Base-by-base conservation (phyloP, 2,113 vertebrate species). In the Oxyruncus cristatus region DNA sequence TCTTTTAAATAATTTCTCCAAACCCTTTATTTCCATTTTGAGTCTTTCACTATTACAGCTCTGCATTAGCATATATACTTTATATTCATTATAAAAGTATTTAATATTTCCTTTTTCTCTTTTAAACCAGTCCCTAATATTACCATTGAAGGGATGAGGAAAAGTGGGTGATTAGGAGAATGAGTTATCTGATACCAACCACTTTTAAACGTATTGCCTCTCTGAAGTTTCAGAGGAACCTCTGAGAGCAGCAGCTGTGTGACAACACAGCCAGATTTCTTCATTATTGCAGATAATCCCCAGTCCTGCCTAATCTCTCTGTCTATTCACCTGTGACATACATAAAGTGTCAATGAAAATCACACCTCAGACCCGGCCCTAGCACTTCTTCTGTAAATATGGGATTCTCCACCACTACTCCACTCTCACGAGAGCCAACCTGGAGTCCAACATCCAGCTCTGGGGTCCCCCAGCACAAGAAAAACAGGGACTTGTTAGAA, bases 361-460 rank as follows among this genome's bases (percentile, higher is more conserved):
- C 11, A 0, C 32, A 58, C 24, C 42, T 74, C 16, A 41, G 74
- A 21, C 19, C 39, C 32, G 14, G 12, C 49, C n/a, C 28, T 70
- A 41, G 12, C 2, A n/a, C 9, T 53, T 71, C 37, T 39, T 65
- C 37, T 55, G 46, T 28, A 76, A 42, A 37, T 30, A 58, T 5
- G 20, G 14, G 32, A 56, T 84, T 84, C 28, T 71, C 8, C 33
- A 17, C 19, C 11, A 33, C 21, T 55, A 6, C 6, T 24, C 14
- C 0, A 0, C 28, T 61, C 49, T 59, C 1, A 1, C 6, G 33
- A 74, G 49, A 46, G 6, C 4, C 35, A 28, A 24, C 11, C 19
- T 17, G 9, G 2, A 59, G 8, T 52, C 15, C 27, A 19, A 26
- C 0, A 0, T 33, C 21, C 49, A 78, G 15, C 3, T 52, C 23